Base-by-base conservation (phyloP, 2,888 invertebrate genomes). In the Gnatocerus cornutus region DNA sequence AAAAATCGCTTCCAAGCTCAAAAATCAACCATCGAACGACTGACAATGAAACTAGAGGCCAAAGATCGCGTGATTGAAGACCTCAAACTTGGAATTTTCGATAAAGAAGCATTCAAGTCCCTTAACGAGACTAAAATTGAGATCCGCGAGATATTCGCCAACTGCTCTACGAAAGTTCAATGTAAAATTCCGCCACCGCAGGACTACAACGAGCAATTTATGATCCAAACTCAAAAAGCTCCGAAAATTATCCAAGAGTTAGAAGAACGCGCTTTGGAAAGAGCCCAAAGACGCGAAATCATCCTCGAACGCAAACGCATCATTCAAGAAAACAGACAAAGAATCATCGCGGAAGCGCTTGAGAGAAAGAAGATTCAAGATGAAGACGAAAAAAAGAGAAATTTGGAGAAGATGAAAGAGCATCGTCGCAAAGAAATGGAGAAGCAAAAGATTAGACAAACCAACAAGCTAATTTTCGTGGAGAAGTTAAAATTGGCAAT, bases 21-120 rank as follows among this genome's bases (percentile, higher is more conserved):
- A 80, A 91, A 90, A 79, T 89, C 89, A 73, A 91, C 93, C 45
- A 93, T 93, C 68, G 90, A 92, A 27, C 83, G 90, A 27, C 93
- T 93, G 81, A 91, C 89, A 80, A 84, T 88, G 0, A 92, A 92
- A 84, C 81, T 94, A 68, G 89, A 90, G 68, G 89, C 92, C 68
- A 93, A 93, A 81, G 90, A 90, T 74, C 88, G 89, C 76, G 80
- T 92, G n/a, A 93, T 93, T 66, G 90, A 92, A 80, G 90, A 92
- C 78, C 83, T 93, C 0, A 92, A 91, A 79, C 84, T 93, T 58
- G 90, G 91, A 66, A 91, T 90, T 82, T 87, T 93, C 21, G 85
- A 90, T 46, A 89, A 91, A 73, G 91, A 91, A 65, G 87, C 91
- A 0, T 87, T 87, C 55, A 87, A 90, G 68, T 90, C 90, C 0